Evolutionary conservation across 1,140 invertebrate species (phyloP).

Genomic region (Augochlora pura): DNA sequence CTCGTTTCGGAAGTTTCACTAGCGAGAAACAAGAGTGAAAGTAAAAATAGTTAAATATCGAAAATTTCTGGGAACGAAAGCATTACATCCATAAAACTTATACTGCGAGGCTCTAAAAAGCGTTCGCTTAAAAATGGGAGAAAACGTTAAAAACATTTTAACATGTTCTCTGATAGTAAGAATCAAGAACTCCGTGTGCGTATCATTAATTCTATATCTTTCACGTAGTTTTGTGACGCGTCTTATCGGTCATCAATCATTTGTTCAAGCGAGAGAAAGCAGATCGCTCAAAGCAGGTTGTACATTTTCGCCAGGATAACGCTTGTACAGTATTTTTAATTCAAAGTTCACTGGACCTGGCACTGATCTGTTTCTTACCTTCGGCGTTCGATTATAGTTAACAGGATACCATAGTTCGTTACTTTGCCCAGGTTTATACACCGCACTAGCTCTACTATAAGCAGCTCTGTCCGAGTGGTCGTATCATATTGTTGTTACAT

Average conservation of each 20-base stretch:
- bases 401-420: slow-evolving; percentile 36
- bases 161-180: slow-evolving; percentile 14
- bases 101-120: slow-evolving; percentile 1
- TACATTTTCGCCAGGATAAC: slow-evolving; percentile 70
- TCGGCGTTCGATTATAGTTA: slow-evolving; percentile 53
- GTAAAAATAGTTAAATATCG: slow-evolving; percentile 34
- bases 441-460: slow-evolving; percentile 33
- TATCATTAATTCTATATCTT: slow-evolving; percentile 28
- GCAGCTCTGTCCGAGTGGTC: slow-evolving; percentile 11
- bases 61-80: slow-evolving; percentile 12
- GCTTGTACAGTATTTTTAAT: slow-evolving; percentile 77
- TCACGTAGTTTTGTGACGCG: slow-evolving; percentile 16
- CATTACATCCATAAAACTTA: neutral
- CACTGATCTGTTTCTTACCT: slow-evolving; percentile 56
- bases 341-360: slow-evolving; percentile 63
- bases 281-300: slow-evolving; percentile 65
- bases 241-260: slow-evolving; percentile 27
- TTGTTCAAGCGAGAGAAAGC: slow-evolving; percentile 43
- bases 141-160: neutral
- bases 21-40: slow-evolving; percentile 34
- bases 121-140: neutral
- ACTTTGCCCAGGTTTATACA: slow-evolving; percentile 51
- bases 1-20: slow-evolving; percentile 23
- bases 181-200: slow-evolving; percentile 14
- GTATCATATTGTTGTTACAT: neutral